Conservation (phyloP, 2,113 vertebrate genomes). For the Microtus montanus region DNA sequence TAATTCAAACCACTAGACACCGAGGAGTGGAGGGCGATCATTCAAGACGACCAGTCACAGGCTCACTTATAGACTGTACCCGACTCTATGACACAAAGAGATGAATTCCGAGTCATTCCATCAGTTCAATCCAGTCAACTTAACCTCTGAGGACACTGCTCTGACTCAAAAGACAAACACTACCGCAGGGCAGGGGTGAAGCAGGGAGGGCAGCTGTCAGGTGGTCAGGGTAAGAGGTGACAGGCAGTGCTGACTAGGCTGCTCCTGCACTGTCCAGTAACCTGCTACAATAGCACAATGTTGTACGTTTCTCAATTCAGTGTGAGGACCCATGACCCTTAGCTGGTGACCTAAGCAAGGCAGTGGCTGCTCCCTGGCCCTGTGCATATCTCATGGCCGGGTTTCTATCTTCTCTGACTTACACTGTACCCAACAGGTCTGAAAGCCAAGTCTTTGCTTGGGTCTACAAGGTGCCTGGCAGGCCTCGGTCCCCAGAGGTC, state of each 20-base stretch:
- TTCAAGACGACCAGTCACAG: neutral
- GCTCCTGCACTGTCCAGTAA: rapidly evolving
- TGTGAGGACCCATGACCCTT: neutral
- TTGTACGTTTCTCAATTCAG: neutral
- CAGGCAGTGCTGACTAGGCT: rapidly evolving
- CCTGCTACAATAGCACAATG: neutral
- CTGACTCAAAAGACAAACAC: neutral
- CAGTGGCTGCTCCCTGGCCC: rapidly evolving
- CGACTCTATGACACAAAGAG: neutral
- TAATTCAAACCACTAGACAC: neutral
- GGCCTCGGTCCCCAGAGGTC: neutral
- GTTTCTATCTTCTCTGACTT: neutral
- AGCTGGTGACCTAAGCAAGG: neutral
- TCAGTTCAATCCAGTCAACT: neutral
- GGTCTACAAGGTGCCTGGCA: neutral
- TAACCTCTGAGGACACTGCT: neutral
- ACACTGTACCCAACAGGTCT: rapidly evolving
- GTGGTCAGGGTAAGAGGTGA: neutral
- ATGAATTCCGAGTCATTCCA: too few species aligned
- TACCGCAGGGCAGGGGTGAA: neutral
- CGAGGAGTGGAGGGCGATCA: rapidly evolving
- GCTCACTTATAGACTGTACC: neutral
- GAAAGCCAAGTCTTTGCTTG: too few species aligned
- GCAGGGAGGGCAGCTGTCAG: neutral
- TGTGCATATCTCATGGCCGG: rapidly evolving